These are phyloP conservation scores for Ochotona curzoniae DNA, from an alignment of 2,113 vertebrate genomes.

Conservation along the genomic window DNA sequence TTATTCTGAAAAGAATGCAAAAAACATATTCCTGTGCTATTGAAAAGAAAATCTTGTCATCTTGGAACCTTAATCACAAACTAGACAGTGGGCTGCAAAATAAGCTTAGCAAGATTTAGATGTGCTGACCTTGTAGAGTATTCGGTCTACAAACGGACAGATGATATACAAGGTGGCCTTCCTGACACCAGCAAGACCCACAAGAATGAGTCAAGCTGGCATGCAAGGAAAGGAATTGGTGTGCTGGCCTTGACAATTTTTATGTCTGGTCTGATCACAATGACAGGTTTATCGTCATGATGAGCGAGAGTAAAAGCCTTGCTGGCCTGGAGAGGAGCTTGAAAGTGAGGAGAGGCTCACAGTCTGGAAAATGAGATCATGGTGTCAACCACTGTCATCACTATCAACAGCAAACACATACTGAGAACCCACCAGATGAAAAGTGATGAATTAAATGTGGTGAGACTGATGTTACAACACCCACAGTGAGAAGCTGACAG, in stretches of 20 bases:
- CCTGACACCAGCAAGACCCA: conserved; percentile 16
- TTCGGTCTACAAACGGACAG: conserved; percentile 61
- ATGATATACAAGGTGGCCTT: conserved; percentile 69
- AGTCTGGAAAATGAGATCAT: conserved; percentile 67
- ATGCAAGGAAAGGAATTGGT: conserved; percentile 21
- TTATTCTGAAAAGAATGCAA: conserved; percentile 41
- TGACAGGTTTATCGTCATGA: conserved; percentile 72
- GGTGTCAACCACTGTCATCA: conserved; percentile 42
- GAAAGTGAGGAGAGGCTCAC: conserved; percentile 31
- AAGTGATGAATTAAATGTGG: conserved; percentile 15
- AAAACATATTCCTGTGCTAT: conserved; percentile 7
- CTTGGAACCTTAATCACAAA: conserved; percentile 45
- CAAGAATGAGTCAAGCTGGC: conserved; percentile 26
- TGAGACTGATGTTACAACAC: conserved; percentile 32
- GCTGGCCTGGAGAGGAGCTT: conserved; percentile 33
- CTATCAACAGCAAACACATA: conserved; percentile 54
- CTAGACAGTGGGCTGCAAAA: conserved; percentile 40
- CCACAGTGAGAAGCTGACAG: conserved; percentile 37
- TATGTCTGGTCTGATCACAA: conserved; percentile 68
- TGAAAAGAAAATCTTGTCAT: conserved; percentile 53
- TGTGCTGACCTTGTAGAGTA: conserved; percentile 31
- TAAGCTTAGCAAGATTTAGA: conserved; percentile 62
- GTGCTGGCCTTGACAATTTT: conserved; percentile 65
- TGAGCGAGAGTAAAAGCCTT: conserved; percentile 71
- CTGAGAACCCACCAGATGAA: not conserved